Base-by-base conservation (phyloP, 2,113 vertebrate species). In the Smithornis capensis region DNA sequence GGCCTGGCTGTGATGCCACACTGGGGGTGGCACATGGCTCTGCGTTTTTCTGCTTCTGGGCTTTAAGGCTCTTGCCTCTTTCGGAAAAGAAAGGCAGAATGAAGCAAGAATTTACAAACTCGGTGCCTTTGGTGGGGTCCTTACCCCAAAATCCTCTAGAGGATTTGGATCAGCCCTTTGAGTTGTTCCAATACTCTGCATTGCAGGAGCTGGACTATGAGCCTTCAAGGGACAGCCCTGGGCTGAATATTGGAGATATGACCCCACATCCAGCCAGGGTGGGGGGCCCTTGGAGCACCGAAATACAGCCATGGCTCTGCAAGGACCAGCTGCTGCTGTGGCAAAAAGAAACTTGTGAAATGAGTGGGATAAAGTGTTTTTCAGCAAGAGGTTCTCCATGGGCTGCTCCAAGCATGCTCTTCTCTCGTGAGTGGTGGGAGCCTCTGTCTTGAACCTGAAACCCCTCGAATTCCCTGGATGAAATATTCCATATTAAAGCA, bases 291-390 rank as follows among this genome's bases (percentile, higher is more conserved):
- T 38, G 4, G 64, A 83, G 33, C 38, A 12, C 24, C 5, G 49
- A 27, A 31, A 21, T 10, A 10, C 1, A 22, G 38, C 87, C 87
- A 35, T 2, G 19, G 3, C 31, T n/a, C 78, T 29, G 53, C 12
- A 1, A 33, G 76, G 68, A 55, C 12, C 11, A 5, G 16, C 4
- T 14, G 64, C 84, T 79, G 84, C 69, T 7, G 49, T 18, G 31
- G 83, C 83, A 82, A 53, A 14, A 14, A 31, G 37, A 56, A 33
- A 29, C 18, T 14, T 1, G 0, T 15, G 21, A 45, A 74, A 31
- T 2, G 7, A 27, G 57, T 0, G n/a, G 33, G 24, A 31, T 12
- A 25, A 77, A 84, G 38, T 0, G 69, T 0, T 0, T 27, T 88
- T 38, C 6, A 23, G 29, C 33, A 14, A 11, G 33, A 25, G 47